Evolutionary conservation across 2,797 vertebrate species (phyloP), one percentile per base, ranked within the genome.

Genomic region (Sphenodon punctatus): DNA sequence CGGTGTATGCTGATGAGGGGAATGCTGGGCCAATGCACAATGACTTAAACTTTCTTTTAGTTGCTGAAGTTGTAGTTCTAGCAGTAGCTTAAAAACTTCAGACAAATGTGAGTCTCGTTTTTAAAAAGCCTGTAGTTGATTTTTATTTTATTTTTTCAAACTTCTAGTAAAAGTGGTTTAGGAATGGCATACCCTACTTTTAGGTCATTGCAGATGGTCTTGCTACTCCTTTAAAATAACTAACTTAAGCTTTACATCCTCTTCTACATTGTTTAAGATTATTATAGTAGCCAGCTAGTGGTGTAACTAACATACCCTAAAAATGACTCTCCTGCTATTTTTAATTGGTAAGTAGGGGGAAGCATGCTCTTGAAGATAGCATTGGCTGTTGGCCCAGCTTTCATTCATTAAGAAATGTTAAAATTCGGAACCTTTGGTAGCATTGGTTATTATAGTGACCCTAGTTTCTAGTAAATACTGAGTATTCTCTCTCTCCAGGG

Each of bases 291-390:
- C 49, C 1, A 70, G 88, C 80, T 89, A 71, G 55, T 25, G 82
- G 55, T 70, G 75, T 83, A 88, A 76, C 83, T 88, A 88, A 88
- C 85, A 81, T 63, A 85, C 43, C 58, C 86, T 85, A 89, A 83
- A 85, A 38, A 63, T 43, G 61, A 55, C 78, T 81, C 10, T 59
- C 59, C 75, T 80, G 49, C 60, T 79, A 39, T 67, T 82, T 51
- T 89, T 87, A 89, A 91, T 92, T 92, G 92, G 82, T 78, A 86
- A 46, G 46, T 90, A 85, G 59, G 67, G 64, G 80, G n/a, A 86
- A 66, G 45, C 78, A 43, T 67, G 73, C 63, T 39, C 88, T 93
- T 85, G 80, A 89, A 87, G 86, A 86, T 89, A 63, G 8, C 51
- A 42, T 73, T 90, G 90, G 88, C 82, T 85, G 45, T 3, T 36